These are phyloP conservation scores for Rhinoraja longicauda DNA, from an alignment of 2,797 vertebrate species.

Conservation along the genomic window DNA sequence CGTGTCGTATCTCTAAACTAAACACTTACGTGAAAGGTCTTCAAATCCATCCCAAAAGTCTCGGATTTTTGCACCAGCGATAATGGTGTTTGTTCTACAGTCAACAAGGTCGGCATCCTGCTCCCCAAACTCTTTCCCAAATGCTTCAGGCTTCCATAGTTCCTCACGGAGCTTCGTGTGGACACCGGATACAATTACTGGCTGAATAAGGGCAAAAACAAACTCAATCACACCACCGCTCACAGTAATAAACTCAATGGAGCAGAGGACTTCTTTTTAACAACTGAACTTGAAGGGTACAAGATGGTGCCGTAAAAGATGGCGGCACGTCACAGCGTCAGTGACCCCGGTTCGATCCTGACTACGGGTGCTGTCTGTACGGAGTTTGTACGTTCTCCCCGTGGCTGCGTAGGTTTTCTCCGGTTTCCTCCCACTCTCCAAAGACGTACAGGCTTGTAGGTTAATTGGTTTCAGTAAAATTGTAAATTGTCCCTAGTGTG, in stretches of 20 bases:
- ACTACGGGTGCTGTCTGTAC: no score
- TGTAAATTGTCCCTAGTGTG: no score
- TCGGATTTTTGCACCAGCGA: slow-evolving; percentile 65
- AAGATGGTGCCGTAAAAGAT: no score
- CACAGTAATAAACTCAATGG: background rate
- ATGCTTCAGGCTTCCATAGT: slow-evolving; percentile 66
- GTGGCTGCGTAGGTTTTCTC: no score
- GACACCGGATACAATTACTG: slow-evolving; percentile 70
- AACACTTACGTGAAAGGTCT: slow-evolving; percentile 61
- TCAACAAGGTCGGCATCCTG: slow-evolving; percentile 68
- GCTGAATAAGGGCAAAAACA: slow-evolving; percentile 46
- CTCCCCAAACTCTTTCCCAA: slow-evolving; percentile 65
- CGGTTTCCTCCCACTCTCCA: no score
- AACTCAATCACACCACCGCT: background rate
- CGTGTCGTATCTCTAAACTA: no score
- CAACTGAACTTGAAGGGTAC: no score
- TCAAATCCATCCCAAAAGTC: slow-evolving; percentile 74
- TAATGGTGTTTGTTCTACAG: slow-evolving; percentile 67
- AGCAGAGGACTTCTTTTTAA: background rate
- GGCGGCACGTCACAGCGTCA: no score
- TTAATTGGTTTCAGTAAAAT: no score
- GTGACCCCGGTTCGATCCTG: no score
- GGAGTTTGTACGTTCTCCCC: no score
- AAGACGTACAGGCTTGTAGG: no score
- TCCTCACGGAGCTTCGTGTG: slow-evolving; percentile 62